Percentiles rank a stretch among this genome's conserved stretches.
Evolutionary conservation across 2,113 vertebrate species (phyloP).

Genomic region (Hippotragus niger): DNA sequence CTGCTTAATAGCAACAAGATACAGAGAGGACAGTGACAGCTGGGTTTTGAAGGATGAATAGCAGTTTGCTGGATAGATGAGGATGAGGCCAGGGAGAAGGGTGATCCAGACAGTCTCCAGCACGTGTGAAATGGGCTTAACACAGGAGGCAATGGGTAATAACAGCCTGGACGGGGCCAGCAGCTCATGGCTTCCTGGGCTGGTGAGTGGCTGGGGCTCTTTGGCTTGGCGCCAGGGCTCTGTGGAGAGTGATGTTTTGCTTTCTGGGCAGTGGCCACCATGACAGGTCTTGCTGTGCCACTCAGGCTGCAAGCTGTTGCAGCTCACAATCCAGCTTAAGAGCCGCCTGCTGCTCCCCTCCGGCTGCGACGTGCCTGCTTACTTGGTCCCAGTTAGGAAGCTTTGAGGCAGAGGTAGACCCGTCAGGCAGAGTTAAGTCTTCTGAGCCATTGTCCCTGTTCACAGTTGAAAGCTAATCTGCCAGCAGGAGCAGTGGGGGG

Average conservation of each 20-base stretch:
- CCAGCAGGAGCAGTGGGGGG: slow-evolving; percentile 37
- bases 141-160: not conserved
- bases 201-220: not conserved
- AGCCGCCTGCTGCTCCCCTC: not conserved
- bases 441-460: slow-evolving; percentile 50
- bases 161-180: not conserved
- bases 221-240: not conserved
- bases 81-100: not conserved
- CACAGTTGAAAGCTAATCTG: slow-evolving; percentile 65
- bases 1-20: not conserved
- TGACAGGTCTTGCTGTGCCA: not conserved
- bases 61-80: not conserved
- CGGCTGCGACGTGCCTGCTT: not conserved
- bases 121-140: not conserved
- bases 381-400: slow-evolving; percentile 59
- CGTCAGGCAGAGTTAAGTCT: slow-evolving; percentile 65
- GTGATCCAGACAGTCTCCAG: not conserved
- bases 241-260: not conserved
- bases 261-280: not conserved
- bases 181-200: not conserved
- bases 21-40: not conserved
- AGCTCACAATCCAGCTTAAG: slow-evolving; percentile 31
- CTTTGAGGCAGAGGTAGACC: slow-evolving; percentile 65
- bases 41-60: slow-evolving; percentile 16
- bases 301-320: slow-evolving; percentile 15